phyloP scores from a whole-genome alignment of 1,140 invertebrate genomes.

The Leguminivora glycinivorella region DNA sequence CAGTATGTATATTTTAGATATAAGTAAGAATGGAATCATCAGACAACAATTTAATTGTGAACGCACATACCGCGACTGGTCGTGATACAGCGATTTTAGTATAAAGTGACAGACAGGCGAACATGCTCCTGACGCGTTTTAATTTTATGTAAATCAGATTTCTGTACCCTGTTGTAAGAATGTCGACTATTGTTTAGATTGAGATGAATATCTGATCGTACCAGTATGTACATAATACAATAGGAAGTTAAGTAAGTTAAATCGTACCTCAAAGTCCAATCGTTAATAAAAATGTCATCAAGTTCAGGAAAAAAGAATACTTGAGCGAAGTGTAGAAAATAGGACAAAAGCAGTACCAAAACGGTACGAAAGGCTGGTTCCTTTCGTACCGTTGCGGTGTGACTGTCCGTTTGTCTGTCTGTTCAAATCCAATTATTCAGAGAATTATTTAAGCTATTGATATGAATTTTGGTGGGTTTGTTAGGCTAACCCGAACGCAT shows the following conservation, averaged over 20 bases:
- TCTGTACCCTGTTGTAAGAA: background rate
- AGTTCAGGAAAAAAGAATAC: too few relatives aligned
- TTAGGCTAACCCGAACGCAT: too few relatives aligned
- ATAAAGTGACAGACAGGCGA: slow-evolving; percentile 36
- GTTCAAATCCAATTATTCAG: too few relatives aligned
- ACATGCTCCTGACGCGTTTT: slow-evolving; percentile 34
- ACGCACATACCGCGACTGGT: slow-evolving; percentile 13
- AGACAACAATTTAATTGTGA: background rate
- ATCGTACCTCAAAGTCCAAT: too few relatives aligned
- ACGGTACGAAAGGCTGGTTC: too few relatives aligned
- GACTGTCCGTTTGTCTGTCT: too few relatives aligned
- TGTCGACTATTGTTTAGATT: slow-evolving; percentile 12
- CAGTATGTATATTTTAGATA: background rate
- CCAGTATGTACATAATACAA: background rate
- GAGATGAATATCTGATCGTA: background rate
- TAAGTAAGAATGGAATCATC: background rate
- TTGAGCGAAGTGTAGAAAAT: too few relatives aligned
- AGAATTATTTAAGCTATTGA: too few relatives aligned
- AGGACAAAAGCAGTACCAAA: too few relatives aligned
- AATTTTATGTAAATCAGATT: slow-evolving; percentile 9
- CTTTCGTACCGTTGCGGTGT: too few relatives aligned
- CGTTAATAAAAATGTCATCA: too few relatives aligned
- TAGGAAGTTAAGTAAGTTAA: background rate
- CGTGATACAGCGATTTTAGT: slow-evolving; percentile 43
- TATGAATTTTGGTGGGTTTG: too few relatives aligned